These are phyloP conservation scores for Ichneumoninae sp. DNA, from an alignment of 2,888 invertebrate genomes.

Conservation along the genomic window DNA sequence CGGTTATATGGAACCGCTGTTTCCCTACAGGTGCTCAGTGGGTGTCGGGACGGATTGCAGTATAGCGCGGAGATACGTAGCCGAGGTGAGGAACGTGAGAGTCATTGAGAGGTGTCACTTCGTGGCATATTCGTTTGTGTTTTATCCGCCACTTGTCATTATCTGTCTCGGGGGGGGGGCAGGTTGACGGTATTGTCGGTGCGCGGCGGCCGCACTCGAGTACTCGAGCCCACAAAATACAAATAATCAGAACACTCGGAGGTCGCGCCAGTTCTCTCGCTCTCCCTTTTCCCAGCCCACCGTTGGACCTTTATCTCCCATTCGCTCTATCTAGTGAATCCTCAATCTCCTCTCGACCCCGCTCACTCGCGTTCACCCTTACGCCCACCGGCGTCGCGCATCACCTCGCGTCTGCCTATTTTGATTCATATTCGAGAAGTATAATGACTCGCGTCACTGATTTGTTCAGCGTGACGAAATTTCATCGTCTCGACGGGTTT, in stretches of 20 bases:
- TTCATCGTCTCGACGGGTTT: slow-evolving; percentile 57
- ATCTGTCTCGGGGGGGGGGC: slow-evolving; percentile 60
- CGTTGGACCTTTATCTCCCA: slow-evolving; percentile 51
- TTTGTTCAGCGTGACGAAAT: slow-evolving; percentile 67
- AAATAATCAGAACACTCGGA: slow-evolving; percentile 76
- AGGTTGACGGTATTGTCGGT: slow-evolving; percentile 73
- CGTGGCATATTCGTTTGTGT: slow-evolving; percentile 84
- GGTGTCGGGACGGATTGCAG: slow-evolving; percentile 58
- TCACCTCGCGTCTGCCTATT: slow-evolving; percentile 62
- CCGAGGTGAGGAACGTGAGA: slow-evolving; percentile 61
- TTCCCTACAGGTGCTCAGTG: slow-evolving; percentile 51
- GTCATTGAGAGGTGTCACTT: slow-evolving; percentile 84
- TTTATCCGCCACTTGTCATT: slow-evolving; percentile 75
- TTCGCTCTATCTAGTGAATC: slow-evolving; percentile 62
- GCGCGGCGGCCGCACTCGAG: slow-evolving; percentile 78
- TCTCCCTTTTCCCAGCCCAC: slow-evolving; percentile 33
- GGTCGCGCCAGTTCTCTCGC: slow-evolving; percentile 62
- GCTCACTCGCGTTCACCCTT: slow-evolving; percentile 41
- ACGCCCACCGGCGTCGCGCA: slow-evolving; percentile 14
- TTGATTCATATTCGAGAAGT: slow-evolving; percentile 75
- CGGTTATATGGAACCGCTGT: slow-evolving; percentile 37
- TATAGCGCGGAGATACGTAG: background rate
- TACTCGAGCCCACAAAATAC: slow-evolving; percentile 77
- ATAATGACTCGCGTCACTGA: slow-evolving; percentile 74
- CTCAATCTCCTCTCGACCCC: slow-evolving; percentile 60